A percentile compares a stretch with the other conserved stretches of the same genome.
These are phyloP conservation scores for Nyctereutes procyonoides DNA, from an alignment of 2,113 vertebrate species.

Conservation along the genomic window DNA sequence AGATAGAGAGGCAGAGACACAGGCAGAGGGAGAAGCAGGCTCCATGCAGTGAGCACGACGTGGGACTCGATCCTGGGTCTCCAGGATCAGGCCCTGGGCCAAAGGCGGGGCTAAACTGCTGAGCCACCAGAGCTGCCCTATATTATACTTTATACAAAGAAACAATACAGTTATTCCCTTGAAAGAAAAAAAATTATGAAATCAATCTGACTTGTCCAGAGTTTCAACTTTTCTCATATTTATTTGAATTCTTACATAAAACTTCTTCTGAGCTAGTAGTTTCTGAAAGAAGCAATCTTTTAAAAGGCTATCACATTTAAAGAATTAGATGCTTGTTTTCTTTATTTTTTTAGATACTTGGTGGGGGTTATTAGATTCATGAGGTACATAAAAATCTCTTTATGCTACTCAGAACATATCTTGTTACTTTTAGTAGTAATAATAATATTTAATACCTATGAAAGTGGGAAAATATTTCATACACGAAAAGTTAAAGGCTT, in stretches of 20 bases:
- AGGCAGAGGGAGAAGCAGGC: no score
- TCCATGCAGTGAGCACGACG: no score
- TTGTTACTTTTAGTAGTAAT: not conserved
- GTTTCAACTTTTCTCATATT: not conserved
- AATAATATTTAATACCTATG: not conserved
- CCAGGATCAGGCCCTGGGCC: no score
- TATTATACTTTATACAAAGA: not conserved
- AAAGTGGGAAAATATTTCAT: not conserved
- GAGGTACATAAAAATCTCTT: not conserved
- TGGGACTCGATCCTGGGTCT: no score
- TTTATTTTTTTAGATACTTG: not conserved
- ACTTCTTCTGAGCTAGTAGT: not conserved
- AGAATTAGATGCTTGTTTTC: not conserved
- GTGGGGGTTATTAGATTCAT: not conserved
- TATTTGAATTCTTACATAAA: not conserved
- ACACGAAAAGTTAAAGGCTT: not conserved
- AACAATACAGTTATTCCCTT: not conserved
- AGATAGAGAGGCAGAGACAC: no score
- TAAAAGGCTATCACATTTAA: not conserved
- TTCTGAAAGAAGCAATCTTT: not conserved
- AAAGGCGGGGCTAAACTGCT: no score
- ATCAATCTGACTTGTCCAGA: not conserved
- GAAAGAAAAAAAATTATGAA: not conserved
- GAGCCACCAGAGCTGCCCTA: not conserved
- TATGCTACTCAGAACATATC: not conserved